A percentile compares a stretch with the other conserved stretches of the same genome.
phyloP scores from a whole-genome alignment of 2,113 vertebrate genomes.

The Galeopterus variegatus region DNA sequence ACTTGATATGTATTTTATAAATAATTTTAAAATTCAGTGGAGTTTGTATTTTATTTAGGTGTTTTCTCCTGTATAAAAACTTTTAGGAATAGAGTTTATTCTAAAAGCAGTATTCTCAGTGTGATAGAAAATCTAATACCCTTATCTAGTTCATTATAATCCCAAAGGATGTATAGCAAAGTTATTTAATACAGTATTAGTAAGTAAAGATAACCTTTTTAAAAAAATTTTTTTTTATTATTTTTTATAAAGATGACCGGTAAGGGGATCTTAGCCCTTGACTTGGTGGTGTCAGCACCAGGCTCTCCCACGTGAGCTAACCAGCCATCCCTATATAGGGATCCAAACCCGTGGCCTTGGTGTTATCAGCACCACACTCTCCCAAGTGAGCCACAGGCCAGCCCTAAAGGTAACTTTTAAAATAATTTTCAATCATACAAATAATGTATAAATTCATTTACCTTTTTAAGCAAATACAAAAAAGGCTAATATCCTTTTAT shows the following conservation, averaged over 20 bases:
- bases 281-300: no score
- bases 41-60: not conserved
- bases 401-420: not conserved
- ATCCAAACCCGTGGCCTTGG: no score
- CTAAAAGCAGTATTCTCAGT: not conserved
- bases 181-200: not conserved
- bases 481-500: not conserved
- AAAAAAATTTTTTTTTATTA: no score
- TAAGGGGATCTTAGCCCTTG: no score
- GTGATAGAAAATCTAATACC: not conserved
- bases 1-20: slow-evolving; percentile 32
- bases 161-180: not conserved
- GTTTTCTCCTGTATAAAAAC: not conserved
- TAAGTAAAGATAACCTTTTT: not conserved
- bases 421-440: not conserved
- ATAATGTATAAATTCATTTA: not conserved
- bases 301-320: no score
- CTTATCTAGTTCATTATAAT: slow-evolving; percentile 2
- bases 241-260: no score
- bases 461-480: not conserved
- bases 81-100: not conserved
- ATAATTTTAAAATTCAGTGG: not conserved
- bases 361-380: no score
- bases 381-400: no score
- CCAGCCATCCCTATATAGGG: no score